phyloP scores from a whole-genome alignment of 1,140 invertebrate genomes.

The Panonychus citri region DNA sequence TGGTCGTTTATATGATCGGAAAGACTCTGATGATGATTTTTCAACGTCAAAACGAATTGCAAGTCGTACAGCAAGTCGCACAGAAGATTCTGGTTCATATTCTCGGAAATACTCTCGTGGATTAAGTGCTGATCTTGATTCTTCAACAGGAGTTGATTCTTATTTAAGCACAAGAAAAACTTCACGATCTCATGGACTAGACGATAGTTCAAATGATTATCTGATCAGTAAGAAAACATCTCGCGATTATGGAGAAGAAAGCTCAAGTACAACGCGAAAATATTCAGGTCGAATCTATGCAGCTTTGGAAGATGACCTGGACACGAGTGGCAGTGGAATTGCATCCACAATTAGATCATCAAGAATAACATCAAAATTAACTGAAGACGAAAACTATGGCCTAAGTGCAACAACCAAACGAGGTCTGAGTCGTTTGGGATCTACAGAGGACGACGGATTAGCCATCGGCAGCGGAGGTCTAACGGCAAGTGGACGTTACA shows the following conservation, averaged over 20 bases:
- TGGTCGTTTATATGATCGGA: background rate
- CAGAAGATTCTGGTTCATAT: background rate
- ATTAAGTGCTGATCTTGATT: background rate
- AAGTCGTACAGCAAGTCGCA: background rate
- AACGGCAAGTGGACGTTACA: background rate
- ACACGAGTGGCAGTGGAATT: background rate
- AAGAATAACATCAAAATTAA: background rate
- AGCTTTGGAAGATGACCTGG: background rate
- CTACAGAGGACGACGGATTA: background rate
- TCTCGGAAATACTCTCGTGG: background rate
- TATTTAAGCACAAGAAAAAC: background rate
- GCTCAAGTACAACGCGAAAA: background rate
- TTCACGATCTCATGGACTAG: background rate
- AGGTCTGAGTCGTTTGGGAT: background rate
- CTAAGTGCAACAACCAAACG: background rate
- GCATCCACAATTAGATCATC: background rate
- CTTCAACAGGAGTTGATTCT: background rate
- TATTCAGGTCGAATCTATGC: background rate
- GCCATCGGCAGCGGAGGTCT: background rate
- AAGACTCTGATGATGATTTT: background rate
- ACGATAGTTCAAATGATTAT: background rate
- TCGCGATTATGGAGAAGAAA: background rate
- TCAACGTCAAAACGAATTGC: background rate
- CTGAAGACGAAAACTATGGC: background rate
- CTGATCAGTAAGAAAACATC: background rate